A percentile compares a stretch with the other conserved stretches of the same genome.
These are phyloP conservation scores for Neolamprologus falcicula DNA, from an alignment of 2,113 vertebrate genomes.

Conservation along the genomic window DNA sequence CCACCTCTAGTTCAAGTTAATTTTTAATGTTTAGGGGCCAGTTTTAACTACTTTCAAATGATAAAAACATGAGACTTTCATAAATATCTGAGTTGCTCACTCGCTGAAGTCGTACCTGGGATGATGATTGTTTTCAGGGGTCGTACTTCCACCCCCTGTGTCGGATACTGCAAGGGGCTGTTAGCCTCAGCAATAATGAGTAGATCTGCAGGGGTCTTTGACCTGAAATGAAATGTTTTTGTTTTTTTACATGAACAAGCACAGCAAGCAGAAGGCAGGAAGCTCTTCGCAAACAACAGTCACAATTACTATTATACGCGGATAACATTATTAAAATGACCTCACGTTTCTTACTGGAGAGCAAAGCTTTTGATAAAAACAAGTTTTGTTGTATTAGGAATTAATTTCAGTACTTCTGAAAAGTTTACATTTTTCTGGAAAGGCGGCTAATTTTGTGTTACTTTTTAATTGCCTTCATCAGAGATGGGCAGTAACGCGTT, in stretches of 20 bases:
- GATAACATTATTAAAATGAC: background rate
- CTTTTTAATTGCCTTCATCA: background rate
- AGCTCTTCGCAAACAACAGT: background rate
- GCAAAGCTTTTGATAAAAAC: background rate
- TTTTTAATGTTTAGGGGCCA: background rate
- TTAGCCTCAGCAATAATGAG: slow-evolving; percentile 83
- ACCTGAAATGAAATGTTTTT: slow-evolving; percentile 47
- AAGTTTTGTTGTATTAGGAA: background rate
- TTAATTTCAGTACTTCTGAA: background rate
- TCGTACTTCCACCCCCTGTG: slow-evolving; percentile 83
- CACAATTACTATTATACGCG: background rate
- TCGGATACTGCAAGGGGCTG: slow-evolving; percentile 84
- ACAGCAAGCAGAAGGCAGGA: background rate
- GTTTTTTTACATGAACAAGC: background rate
- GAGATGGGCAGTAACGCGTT: too few relatives aligned
- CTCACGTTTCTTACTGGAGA: background rate
- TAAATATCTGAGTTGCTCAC: background rate
- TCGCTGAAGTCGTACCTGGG: slow-evolving; percentile 68
- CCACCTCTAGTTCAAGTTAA: background rate
- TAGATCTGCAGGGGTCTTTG: slow-evolving; percentile 71
- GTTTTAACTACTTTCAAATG: background rate
- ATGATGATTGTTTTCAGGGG: slow-evolving; percentile 83
- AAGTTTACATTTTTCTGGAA: background rate
- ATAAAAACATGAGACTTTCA: background rate
- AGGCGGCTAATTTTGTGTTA: background rate